These are phyloP conservation scores for Hydriomena furcata DNA, from an alignment of 2,888 invertebrate species.

Conservation along the genomic window DNA sequence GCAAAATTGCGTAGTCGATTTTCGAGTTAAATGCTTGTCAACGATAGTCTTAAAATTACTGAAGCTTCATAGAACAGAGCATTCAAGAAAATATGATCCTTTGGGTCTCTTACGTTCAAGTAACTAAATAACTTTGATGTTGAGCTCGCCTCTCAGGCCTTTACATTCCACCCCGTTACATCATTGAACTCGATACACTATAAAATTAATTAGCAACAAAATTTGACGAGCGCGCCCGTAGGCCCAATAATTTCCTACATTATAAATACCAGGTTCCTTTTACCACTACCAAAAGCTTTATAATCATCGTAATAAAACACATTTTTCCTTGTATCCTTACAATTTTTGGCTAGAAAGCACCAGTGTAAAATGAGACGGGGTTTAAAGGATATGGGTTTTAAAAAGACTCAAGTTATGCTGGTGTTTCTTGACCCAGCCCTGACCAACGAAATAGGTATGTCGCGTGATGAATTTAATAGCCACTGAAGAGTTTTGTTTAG, in stretches of 20 bases:
- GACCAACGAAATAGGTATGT: conserved; percentile 66
- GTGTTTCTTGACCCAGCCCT: conserved; percentile 57
- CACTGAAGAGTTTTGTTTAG: conserved; percentile 28
- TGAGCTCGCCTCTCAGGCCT: background rate
- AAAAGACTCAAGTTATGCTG: conserved; percentile 37
- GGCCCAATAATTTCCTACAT: conserved; percentile 31
- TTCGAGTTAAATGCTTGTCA: too few relatives aligned
- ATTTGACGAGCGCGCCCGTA: conserved; percentile 27
- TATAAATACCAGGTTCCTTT: conserved; percentile 26
- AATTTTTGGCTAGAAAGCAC: conserved; percentile 34
- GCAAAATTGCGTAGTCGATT: too few relatives aligned
- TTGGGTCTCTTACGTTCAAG: background rate
- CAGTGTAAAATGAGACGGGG: conserved; percentile 38
- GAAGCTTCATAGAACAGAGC: too few relatives aligned
- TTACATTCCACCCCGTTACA: conserved; percentile 10
- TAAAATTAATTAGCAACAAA: conserved; percentile 36
- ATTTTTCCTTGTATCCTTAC: conserved; percentile 41
- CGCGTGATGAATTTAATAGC: conserved; percentile 62
- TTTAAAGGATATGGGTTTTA: background rate
- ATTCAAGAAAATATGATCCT: background rate
- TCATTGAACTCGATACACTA: conserved; percentile 30
- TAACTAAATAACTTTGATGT: conserved; percentile 8
- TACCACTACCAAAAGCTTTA: conserved; percentile 31
- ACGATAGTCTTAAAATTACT: too few relatives aligned
- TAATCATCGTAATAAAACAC: conserved; percentile 39